Evolutionary conservation across 2,113 vertebrate genomes (phyloP).

Genomic region (Motacilla tschutschensis): DNA sequence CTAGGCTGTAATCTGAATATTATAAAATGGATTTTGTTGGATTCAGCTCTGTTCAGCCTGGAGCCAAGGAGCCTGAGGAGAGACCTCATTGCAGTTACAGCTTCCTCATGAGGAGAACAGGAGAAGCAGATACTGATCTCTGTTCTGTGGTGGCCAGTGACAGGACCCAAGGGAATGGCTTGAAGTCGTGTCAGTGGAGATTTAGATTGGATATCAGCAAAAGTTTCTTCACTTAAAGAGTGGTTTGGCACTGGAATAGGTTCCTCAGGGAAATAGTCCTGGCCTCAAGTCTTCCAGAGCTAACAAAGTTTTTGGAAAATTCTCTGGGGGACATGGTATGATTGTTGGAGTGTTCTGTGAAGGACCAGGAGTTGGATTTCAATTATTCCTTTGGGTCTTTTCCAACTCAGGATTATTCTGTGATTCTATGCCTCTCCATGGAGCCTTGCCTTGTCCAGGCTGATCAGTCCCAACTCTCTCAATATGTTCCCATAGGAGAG

Average conservation of each 20-base stretch:
- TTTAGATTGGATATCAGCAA: background rate
- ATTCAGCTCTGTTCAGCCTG: background rate
- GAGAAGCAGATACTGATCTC: background rate
- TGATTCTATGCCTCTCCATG: background rate
- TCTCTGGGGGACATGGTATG: background rate
- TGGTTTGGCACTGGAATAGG: background rate
- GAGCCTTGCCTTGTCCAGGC: background rate
- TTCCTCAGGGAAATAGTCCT: background rate
- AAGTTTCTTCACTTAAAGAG: background rate
- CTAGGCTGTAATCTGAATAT: background rate
- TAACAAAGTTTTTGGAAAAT: background rate
- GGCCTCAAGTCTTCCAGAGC: accelerated
- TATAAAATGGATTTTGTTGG: background rate
- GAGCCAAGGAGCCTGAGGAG: background rate
- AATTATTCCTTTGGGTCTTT: background rate
- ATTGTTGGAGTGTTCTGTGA: background rate
- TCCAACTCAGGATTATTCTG: background rate
- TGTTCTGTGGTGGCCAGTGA: background rate
- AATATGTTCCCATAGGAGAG: background rate
- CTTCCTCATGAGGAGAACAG: background rate
- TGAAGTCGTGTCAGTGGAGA: background rate
- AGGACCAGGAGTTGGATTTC: background rate
- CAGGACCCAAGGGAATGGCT: background rate
- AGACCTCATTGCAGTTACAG: background rate
- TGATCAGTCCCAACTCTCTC: background rate